A percentile compares a stretch with the other conserved stretches of the same genome.
These are phyloP conservation scores for Masnerella sp. DNA, from an alignment of 2,888 invertebrate genomes.

Conservation along the genomic window DNA sequence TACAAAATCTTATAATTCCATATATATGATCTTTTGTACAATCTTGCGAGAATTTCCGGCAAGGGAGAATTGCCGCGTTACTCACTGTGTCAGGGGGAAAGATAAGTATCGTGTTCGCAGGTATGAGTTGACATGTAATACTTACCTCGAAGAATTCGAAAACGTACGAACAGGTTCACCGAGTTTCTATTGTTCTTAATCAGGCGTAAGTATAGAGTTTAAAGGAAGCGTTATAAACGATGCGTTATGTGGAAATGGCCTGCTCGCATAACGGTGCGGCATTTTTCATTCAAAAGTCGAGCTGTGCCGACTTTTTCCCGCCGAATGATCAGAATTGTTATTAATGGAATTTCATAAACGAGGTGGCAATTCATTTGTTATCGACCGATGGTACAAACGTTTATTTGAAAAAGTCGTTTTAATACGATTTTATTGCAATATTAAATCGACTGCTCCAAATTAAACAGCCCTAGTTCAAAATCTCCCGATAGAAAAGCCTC, in stretches of 20 bases:
- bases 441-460: too few species aligned
- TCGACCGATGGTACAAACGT: background rate
- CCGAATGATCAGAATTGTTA: slow-evolving; percentile 28
- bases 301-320: slow-evolving; percentile 12
- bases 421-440: slow-evolving; percentile 36
- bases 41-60: slow-evolving; percentile 41
- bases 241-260: slow-evolving; percentile 42
- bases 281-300: slow-evolving; percentile 38
- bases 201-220: slow-evolving; percentile 43
- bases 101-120: slow-evolving; percentile 52
- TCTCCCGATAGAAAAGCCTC: too few species aligned
- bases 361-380: slow-evolving; percentile 33
- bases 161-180: slow-evolving; percentile 47
- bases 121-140: slow-evolving; percentile 54
- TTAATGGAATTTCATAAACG: slow-evolving; percentile 30
- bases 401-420: slow-evolving; percentile 18
- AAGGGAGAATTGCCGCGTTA: slow-evolving; percentile 48
- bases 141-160: slow-evolving; percentile 48
- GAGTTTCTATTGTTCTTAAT: slow-evolving; percentile 52
- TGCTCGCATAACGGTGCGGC: slow-evolving; percentile 30
- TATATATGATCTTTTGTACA: slow-evolving; percentile 34
- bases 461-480: too few species aligned
- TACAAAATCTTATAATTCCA: slow-evolving; percentile 29
- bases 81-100: slow-evolving; percentile 49
- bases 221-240: slow-evolving; percentile 31